These are phyloP conservation scores for Oppia nitens DNA, from an alignment of 1,140 invertebrate genomes.

Conservation along the genomic window DNA sequence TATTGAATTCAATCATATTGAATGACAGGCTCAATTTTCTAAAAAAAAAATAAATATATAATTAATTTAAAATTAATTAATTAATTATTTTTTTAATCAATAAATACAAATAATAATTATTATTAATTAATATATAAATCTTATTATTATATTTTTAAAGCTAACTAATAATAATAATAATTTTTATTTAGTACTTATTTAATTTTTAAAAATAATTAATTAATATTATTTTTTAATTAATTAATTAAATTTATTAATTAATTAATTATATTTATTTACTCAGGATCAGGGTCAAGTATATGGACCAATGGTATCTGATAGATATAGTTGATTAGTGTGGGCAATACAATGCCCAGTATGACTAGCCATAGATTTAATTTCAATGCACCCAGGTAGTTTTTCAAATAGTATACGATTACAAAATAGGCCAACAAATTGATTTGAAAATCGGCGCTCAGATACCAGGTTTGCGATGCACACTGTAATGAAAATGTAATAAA, in stretches of 20 bases:
- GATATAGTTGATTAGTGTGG: constrained; percentile 1
- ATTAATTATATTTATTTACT: too few species aligned
- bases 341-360: not conserved
- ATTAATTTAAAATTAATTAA: not conserved
- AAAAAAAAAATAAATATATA: not conserved
- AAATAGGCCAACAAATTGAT: constrained; percentile 13
- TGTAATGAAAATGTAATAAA: not conserved
- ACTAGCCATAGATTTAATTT: constrained; percentile 3
- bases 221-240: too few species aligned
- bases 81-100: too few species aligned
- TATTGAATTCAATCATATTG: constrained; percentile 9
- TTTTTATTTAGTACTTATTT: too few species aligned
- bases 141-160: too few species aligned
- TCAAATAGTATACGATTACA: constrained; percentile 9
- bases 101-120: too few species aligned
- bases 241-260: too few species aligned
- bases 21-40: constrained; percentile 6
- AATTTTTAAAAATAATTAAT: too few species aligned
- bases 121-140: too few species aligned
- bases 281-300: constrained; percentile 6
- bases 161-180: too few species aligned
- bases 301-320: constrained; percentile 2
- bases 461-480: constrained; percentile 15
- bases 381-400: not conserved
- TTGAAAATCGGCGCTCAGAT: constrained; percentile 15